A percentile compares a stretch with the other conserved stretches of the same genome.
phyloP scores from a whole-genome alignment of 2,888 invertebrate species.

The Pardosa pseudoannulata region DNA sequence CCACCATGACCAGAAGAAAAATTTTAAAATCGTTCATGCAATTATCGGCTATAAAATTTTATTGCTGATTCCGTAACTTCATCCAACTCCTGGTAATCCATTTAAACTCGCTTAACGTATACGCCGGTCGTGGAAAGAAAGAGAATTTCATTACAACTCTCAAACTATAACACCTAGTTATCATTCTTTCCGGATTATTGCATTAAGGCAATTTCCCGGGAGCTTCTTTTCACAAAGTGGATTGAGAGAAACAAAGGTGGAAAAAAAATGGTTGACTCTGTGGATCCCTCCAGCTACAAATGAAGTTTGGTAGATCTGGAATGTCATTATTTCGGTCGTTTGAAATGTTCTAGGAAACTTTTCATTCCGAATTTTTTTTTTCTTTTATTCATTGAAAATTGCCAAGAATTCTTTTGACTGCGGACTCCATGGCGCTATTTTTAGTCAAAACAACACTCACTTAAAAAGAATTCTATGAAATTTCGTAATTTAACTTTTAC shows the following conservation, averaged over 20 bases:
- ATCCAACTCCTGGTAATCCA: not conserved
- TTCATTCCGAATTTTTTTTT: too few relatives aligned
- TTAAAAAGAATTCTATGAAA: too few relatives aligned
- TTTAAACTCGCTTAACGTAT: not conserved
- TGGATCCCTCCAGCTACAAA: not conserved
- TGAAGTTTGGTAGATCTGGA: not conserved
- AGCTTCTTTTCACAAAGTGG: not conserved
- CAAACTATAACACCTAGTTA: constrained; percentile 1
- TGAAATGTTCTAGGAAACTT: too few relatives aligned
- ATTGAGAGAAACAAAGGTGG: not conserved
- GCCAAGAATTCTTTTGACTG: too few relatives aligned
- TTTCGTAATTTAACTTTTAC: too few relatives aligned
- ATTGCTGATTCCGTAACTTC: not conserved
- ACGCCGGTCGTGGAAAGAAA: not conserved
- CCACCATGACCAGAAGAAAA: too few relatives aligned
- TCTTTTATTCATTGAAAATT: too few relatives aligned
- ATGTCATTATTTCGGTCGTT: too few relatives aligned
- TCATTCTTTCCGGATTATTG: not conserved
- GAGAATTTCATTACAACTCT: not conserved
- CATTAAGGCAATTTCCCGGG: constrained; percentile 10
- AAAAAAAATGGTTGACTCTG: not conserved
- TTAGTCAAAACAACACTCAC: too few relatives aligned
- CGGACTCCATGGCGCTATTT: too few relatives aligned
- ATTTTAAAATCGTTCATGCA: too few relatives aligned
- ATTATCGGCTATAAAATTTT: not conserved